Evolutionary conservation across 1,140 invertebrate genomes (phyloP).

Genomic region (Bilobella aurantiaca): DNA sequence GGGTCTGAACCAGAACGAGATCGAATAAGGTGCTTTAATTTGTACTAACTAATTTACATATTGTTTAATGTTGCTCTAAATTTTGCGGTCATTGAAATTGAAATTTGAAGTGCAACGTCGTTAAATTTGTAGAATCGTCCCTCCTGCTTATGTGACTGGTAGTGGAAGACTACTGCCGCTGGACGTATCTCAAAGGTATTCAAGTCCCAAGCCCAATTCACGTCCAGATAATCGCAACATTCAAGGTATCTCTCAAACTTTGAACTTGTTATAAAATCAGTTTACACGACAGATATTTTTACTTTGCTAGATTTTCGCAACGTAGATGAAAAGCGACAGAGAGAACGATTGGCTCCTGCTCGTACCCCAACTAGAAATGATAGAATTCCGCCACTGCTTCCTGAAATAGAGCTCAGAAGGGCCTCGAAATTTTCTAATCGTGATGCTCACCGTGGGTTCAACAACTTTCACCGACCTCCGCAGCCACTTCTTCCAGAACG

Average conservation of each 20-base stretch:
- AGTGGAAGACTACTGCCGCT: too few relatives aligned
- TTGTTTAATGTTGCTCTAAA: too few relatives aligned
- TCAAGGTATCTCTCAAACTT: background rate
- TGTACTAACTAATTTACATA: too few relatives aligned
- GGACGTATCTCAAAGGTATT: too few relatives aligned
- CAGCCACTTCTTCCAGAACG: background rate
- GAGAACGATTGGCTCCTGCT: conserved; percentile 23
- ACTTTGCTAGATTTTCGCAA: conserved; percentile 1
- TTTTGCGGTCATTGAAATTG: too few relatives aligned
- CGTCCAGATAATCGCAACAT: background rate
- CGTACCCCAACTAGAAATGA: background rate
- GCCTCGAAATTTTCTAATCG: background rate
- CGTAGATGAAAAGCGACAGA: conserved; percentile 14
- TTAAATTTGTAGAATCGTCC: too few relatives aligned
- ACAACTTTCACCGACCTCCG: background rate
- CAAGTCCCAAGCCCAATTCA: background rate
- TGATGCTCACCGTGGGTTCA: background rate
- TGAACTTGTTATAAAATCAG: too few relatives aligned
- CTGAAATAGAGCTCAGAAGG: background rate
- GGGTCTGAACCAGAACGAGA: too few relatives aligned
- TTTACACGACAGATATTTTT: background rate
- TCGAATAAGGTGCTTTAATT: too few relatives aligned
- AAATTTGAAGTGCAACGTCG: too few relatives aligned
- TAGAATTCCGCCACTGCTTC: conserved; percentile 11
- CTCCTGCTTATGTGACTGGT: too few relatives aligned